Conservation (phyloP, 2,797 vertebrate species). For the Pseudochirops cupreus region DNA sequence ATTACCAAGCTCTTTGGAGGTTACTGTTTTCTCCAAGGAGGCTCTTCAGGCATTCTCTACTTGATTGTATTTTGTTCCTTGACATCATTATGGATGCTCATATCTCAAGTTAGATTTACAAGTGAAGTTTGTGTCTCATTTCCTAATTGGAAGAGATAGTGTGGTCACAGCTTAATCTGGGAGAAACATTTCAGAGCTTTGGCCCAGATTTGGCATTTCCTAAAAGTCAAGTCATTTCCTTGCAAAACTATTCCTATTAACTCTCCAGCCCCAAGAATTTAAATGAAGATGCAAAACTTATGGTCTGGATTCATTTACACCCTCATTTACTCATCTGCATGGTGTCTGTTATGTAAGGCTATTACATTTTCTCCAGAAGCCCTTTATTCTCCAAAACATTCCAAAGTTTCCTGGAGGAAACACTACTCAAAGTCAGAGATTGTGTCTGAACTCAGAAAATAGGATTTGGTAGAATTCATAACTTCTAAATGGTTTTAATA, state of each 20-base stretch:
- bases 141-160: conserved; percentile 70
- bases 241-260: conserved; percentile 66
- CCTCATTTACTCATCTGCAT: conserved; percentile 74
- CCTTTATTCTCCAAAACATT: conserved; percentile 69
- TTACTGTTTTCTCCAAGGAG: conserved; percentile 64
- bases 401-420: conserved; percentile 80
- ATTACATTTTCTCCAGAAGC: conserved; percentile 79
- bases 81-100: conserved; percentile 62
- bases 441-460: conserved; percentile 74
- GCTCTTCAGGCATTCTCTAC: conserved; percentile 58
- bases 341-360: conserved; percentile 74
- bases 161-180: conserved; percentile 65
- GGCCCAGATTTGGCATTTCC: conserved; percentile 74
- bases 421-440: conserved; percentile 72
- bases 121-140: conserved; percentile 73
- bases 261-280: conserved; percentile 71
- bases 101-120: conserved; percentile 66
- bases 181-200: conserved; percentile 71
- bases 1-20: conserved; percentile 70
- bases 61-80: conserved; percentile 69
- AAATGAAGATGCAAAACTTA: conserved; percentile 71
- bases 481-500: conserved; percentile 71
- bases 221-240: conserved; percentile 75
- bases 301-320: conserved; percentile 78
- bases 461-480: conserved; percentile 70